A percentile compares a stretch with the other conserved stretches of the same genome.
Conservation (phyloP, 1,140 invertebrate species). For the Anastrepha ludens region DNA sequence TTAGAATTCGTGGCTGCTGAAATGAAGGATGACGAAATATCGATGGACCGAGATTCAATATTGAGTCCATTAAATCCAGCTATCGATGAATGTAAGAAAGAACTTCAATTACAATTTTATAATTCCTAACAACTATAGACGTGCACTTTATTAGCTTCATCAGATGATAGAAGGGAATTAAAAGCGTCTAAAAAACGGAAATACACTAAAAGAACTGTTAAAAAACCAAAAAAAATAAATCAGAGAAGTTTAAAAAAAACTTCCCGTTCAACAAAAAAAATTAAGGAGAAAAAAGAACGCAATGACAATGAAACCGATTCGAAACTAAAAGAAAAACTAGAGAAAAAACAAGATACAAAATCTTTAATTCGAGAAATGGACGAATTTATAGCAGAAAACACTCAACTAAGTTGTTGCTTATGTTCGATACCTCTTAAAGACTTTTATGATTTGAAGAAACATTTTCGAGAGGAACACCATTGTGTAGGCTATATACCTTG, state of each 20-base stretch:
- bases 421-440: background rate
- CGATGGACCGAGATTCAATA: background rate
- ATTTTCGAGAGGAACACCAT: constrained; percentile 26
- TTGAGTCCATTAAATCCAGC: background rate
- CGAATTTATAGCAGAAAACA: constrained; percentile 27
- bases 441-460: constrained; percentile 39
- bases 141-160: background rate
- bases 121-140: background rate
- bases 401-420: constrained; percentile 23
- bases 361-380: constrained; percentile 4
- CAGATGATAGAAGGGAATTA: background rate
- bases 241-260: background rate
- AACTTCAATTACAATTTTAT: too few relatives aligned
- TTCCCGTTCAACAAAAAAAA: background rate
- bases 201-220: background rate
- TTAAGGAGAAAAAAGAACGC: background rate
- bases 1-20: background rate
- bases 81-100: background rate
- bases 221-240: background rate
- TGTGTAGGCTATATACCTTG: constrained; percentile 35
- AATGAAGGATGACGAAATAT: background rate
- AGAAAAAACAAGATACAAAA: background rate
- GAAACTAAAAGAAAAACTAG: background rate
- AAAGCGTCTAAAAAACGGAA: background rate
- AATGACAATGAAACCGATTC: background rate